These are phyloP conservation scores for Melanerpes aurifrons DNA, from an alignment of 2,113 vertebrate genomes.

Conservation along the genomic window DNA sequence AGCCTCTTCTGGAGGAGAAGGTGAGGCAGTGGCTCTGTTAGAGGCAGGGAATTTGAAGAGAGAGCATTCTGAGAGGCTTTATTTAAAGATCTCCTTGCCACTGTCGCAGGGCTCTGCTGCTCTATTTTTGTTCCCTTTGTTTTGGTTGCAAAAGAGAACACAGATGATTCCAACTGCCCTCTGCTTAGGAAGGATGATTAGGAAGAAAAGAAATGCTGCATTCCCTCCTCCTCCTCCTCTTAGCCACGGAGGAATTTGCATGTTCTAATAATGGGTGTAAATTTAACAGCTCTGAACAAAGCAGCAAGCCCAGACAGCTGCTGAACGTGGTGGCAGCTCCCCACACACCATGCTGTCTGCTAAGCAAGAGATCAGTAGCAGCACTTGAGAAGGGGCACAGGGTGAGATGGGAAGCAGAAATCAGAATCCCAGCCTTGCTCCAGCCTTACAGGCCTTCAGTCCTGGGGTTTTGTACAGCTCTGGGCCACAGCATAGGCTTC, in stretches of 20 bases:
- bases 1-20: background rate
- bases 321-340: background rate
- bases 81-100: slow-evolving; percentile 49
- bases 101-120: slow-evolving; percentile 21
- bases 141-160: slow-evolving; percentile 60
- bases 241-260: slow-evolving; percentile 42
- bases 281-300: background rate
- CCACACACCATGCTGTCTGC: background rate
- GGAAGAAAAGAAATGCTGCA: slow-evolving; percentile 4
- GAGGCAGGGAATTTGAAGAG: slow-evolving; percentile 21
- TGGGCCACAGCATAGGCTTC: rapidly evolving
- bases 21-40: background rate
- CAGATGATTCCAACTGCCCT: slow-evolving; percentile 49
- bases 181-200: slow-evolving; percentile 34
- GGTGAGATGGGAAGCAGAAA: background rate
- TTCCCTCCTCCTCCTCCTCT: background rate
- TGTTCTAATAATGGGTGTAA: background rate
- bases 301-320: slow-evolving; percentile 12
- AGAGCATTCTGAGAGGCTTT: slow-evolving; percentile 18
- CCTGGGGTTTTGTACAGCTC: background rate
- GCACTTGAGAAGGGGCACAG: background rate
- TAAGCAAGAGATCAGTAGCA: background rate
- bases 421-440: background rate
- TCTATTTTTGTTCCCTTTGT: slow-evolving; percentile 66
- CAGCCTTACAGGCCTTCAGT: background rate